Percentiles rank a stretch among this genome's conserved stretches.
These are phyloP conservation scores for Drosophila sturtevanti DNA, from an alignment of 1,140 invertebrate species.

Conservation along the genomic window DNA sequence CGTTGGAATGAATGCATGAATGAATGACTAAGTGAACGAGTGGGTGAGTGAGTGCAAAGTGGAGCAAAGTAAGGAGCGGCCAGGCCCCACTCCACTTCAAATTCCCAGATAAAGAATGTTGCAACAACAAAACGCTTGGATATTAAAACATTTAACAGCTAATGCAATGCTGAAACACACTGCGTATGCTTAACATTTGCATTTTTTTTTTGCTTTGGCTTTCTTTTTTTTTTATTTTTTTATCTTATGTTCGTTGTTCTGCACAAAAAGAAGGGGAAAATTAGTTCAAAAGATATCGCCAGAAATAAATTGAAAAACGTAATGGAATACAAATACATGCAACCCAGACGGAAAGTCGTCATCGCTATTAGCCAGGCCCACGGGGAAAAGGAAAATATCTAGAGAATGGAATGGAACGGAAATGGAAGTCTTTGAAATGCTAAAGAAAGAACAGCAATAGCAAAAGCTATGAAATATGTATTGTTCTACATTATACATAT, in stretches of 20 bases:
- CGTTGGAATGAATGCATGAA: slow-evolving; percentile 70
- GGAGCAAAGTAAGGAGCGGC: background rate
- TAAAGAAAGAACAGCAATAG: slow-evolving; percentile 1
- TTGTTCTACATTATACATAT: slow-evolving; percentile 23
- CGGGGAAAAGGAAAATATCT: background rate
- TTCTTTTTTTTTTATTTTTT: no score
- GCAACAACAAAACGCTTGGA: slow-evolving; percentile 53
- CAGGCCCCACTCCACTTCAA: slow-evolving; percentile 13
- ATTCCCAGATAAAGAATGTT: slow-evolving; percentile 54
- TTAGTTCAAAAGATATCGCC: slow-evolving; percentile 16
- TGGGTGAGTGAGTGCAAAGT: slow-evolving; percentile 21
- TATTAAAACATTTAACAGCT: slow-evolving; percentile 70
- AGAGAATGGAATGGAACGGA: slow-evolving; percentile 16
- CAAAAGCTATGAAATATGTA: slow-evolving; percentile 13
- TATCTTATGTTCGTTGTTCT: background rate
- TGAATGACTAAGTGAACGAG: slow-evolving; percentile 41
- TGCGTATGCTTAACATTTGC: slow-evolving; percentile 74
- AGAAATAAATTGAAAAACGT: slow-evolving; percentile 61
- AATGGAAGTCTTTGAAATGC: slow-evolving; percentile 47
- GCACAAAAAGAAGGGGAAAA: slow-evolving; percentile 39
- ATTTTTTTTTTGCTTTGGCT: slow-evolving; percentile 60
- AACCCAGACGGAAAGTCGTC: background rate
- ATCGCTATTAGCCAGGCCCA: background rate
- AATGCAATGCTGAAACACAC: background rate
- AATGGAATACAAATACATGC: slow-evolving; percentile 70